These are phyloP conservation scores for Axis porcinus DNA, from an alignment of 2,113 vertebrate species.

Conservation along the genomic window DNA sequence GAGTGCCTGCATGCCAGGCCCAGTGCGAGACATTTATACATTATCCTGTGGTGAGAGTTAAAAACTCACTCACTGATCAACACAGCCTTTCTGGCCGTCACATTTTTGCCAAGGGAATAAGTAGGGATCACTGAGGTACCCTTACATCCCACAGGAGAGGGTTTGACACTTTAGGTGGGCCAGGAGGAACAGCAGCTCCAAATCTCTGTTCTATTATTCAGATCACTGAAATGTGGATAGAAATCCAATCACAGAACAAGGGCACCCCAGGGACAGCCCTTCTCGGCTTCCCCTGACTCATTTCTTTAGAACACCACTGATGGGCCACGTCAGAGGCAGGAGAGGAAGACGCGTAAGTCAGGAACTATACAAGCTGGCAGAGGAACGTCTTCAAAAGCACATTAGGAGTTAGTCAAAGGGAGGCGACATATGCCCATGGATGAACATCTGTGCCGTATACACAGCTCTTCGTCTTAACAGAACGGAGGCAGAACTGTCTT, in stretches of 20 bases:
- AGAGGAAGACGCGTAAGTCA: not conserved
- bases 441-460: too few species aligned
- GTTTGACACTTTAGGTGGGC: not conserved
- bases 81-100: not conserved
- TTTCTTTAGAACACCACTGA: not conserved
- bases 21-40: not conserved
- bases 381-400: not conserved
- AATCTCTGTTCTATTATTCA: not conserved
- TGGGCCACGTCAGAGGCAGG: not conserved
- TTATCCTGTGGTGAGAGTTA: not conserved
- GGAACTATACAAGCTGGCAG: not conserved
- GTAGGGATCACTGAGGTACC: accelerated
- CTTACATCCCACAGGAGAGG: not conserved
- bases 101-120: not conserved
- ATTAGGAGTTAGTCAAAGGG: not conserved
- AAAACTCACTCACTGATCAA: not conserved
- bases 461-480: not conserved
- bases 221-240: not conserved
- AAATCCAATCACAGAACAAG: not conserved
- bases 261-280: not conserved
- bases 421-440: not conserved
- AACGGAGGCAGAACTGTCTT: not conserved
- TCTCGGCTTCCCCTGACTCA: not conserved
- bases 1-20: not conserved
- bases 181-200: not conserved